These are phyloP conservation scores for Drosophila heteroneura DNA, from an alignment of 2,888 invertebrate genomes.

Conservation along the genomic window DNA sequence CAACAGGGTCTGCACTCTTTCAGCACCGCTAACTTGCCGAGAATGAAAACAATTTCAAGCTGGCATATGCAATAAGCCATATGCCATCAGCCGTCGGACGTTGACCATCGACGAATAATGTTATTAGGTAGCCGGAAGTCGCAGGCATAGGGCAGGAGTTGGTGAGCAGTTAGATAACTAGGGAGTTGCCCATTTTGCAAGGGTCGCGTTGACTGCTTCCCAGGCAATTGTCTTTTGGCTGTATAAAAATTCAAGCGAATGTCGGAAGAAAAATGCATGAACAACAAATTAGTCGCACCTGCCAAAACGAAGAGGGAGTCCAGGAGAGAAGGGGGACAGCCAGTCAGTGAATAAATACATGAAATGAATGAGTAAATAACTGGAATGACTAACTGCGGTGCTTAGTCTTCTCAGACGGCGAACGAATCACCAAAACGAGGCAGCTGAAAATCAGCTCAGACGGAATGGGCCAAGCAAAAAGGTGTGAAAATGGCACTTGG, in stretches of 20 bases:
- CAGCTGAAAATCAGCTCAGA: conserved; percentile 16
- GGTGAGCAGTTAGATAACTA: conserved; percentile 6
- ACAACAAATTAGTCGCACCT: conserved; percentile 71
- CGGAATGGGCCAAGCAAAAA: conserved; percentile 47
- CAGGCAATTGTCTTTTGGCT: conserved; percentile 44
- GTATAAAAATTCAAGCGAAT: conserved; percentile 63
- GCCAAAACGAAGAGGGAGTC: background rate
- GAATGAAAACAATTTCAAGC: conserved; percentile 63
- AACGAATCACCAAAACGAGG: conserved; percentile 17
- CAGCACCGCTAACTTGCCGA: conserved; percentile 49
- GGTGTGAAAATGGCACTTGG: conserved; percentile 65
- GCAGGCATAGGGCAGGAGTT: background rate
- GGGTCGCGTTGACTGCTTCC: conserved; percentile 64
- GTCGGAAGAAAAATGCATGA: conserved; percentile 61
- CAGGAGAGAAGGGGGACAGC: background rate
- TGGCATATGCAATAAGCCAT: conserved; percentile 27
- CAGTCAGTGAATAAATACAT: conserved; percentile 73
- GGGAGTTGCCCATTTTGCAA: conserved; percentile 60
- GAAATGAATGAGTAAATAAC: conserved; percentile 80
- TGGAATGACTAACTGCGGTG: conserved; percentile 73
- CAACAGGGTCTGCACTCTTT: conserved; percentile 7
- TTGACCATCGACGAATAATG: background rate
- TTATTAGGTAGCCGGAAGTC: background rate
- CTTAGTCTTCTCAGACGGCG: conserved; percentile 48
- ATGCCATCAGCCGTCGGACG: background rate